phyloP scores from a whole-genome alignment of 2,888 invertebrate species.

The Pyrrhosoma nymphula region DNA sequence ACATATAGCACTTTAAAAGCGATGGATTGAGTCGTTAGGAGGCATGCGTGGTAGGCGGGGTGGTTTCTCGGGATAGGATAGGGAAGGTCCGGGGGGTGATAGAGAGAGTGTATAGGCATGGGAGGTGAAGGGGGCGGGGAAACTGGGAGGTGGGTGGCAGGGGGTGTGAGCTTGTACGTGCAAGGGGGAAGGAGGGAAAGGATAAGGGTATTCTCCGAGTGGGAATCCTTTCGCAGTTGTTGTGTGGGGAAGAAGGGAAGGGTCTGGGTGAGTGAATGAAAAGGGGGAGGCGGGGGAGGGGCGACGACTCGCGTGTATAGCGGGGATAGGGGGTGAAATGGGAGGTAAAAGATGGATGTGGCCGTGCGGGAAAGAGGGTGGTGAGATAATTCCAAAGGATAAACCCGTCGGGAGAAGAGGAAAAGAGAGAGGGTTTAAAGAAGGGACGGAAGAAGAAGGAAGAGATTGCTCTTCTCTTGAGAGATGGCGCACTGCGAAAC shows the following conservation, averaged over 20 bases:
- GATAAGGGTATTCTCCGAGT: neutral
- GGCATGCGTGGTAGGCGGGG: conserved; percentile 41
- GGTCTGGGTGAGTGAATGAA: neutral
- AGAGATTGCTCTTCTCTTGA: neutral
- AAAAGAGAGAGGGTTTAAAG: neutral
- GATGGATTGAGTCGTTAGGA: conserved; percentile 64
- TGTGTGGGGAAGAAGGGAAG: neutral
- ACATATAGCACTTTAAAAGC: conserved; percentile 67
- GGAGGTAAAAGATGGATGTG: conserved; percentile 31
- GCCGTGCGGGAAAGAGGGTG: conserved; percentile 39
- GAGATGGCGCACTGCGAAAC: neutral
- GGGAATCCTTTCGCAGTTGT: neutral
- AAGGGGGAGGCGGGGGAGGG: neutral
- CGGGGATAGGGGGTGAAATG: neutral
- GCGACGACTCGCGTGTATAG: neutral
- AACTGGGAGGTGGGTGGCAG: neutral
- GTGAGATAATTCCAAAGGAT: conserved; percentile 24
- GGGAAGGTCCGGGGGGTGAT: neutral
- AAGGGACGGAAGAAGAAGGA: neutral
- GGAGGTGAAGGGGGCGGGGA: conserved; percentile 2
- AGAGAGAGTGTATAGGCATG: neutral
- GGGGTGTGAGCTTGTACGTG: neutral
- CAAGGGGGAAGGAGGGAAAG: neutral
- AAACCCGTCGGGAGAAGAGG: conserved; percentile 1
- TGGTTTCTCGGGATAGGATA: neutral